phyloP scores from a whole-genome alignment of 2,888 invertebrate genomes.

The Pachydiplax longipennis region DNA sequence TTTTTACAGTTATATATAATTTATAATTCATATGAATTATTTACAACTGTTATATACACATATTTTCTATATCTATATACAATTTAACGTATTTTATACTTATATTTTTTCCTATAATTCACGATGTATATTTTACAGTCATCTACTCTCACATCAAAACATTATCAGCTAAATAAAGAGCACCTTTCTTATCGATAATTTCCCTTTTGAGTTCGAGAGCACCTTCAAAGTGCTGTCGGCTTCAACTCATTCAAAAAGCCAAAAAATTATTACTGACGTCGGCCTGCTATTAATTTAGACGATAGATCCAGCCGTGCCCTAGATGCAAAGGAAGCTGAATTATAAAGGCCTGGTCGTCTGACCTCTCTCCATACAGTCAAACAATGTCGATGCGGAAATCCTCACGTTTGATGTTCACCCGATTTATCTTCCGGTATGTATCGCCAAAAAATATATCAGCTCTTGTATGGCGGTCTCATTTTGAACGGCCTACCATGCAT shows the following conservation, averaged over 20 bases:
- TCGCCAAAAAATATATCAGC: neutral
- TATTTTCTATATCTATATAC: too few relatives aligned
- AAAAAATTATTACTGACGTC: neutral
- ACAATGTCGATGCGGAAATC: neutral
- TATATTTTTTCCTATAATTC: too few relatives aligned
- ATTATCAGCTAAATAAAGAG: too few relatives aligned
- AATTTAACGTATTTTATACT: too few relatives aligned
- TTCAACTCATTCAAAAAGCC: neutral
- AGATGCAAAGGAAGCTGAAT: neutral
- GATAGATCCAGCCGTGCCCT: neutral
- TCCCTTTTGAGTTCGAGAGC: too few relatives aligned
- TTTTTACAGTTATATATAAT: too few relatives aligned
- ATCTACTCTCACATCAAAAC: too few relatives aligned
- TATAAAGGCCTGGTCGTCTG: neutral
- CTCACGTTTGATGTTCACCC: neutral
- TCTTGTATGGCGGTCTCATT: neutral
- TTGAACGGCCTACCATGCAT: neutral
- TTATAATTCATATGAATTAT: too few relatives aligned
- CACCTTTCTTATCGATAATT: too few relatives aligned
- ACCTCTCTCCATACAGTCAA: neutral
- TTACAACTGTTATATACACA: too few relatives aligned
- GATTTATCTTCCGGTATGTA: neutral
- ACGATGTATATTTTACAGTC: too few relatives aligned
- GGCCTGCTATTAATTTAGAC: neutral
- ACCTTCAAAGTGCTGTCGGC: too few relatives aligned